Conservation (phyloP, 2,797 vertebrate genomes). For the Manis crassicaudata region DNA sequence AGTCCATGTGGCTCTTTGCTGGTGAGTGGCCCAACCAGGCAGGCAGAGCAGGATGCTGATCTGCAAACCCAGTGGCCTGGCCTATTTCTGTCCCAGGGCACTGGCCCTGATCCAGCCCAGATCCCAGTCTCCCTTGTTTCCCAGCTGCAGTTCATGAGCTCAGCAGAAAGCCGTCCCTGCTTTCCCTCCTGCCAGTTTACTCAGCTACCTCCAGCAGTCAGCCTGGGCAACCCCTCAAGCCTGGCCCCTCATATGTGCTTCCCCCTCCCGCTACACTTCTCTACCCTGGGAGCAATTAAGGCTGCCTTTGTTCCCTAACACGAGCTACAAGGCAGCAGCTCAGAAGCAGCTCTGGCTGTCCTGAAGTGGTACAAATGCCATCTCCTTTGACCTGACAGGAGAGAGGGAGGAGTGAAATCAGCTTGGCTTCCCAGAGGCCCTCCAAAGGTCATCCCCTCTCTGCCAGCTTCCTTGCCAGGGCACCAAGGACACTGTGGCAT, state of each 20-base stretch:
- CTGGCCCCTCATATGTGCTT: neutral
- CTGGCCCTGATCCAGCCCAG: neutral
- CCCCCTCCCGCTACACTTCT: neutral
- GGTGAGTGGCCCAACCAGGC: constrained; percentile 6
- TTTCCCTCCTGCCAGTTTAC: neutral
- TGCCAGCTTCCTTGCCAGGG: neutral
- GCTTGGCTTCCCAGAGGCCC: neutral
- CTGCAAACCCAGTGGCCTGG: constrained; percentile 67
- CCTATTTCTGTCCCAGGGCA: constrained; percentile 24
- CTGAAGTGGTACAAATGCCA: constrained; percentile 62
- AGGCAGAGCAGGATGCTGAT: constrained; percentile 38
- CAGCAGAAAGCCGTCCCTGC: constrained; percentile 16
- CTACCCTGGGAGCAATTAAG: neutral
- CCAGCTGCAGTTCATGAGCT: constrained; percentile 12
- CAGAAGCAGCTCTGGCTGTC: neutral
- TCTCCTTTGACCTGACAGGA: neutral
- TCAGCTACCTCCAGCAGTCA: neutral
- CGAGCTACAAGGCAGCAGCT: neutral
- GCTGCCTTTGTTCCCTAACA: neutral
- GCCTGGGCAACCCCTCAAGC: neutral
- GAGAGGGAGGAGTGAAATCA: neutral
- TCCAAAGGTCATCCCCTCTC: neutral
- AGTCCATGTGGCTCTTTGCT: neutral
- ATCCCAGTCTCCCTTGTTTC: constrained; percentile 30
- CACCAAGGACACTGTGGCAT: neutral